Evolutionary conservation across 1,140 invertebrate genomes (phyloP).

Genomic region (Aphelenchoides fujianensis): DNA sequence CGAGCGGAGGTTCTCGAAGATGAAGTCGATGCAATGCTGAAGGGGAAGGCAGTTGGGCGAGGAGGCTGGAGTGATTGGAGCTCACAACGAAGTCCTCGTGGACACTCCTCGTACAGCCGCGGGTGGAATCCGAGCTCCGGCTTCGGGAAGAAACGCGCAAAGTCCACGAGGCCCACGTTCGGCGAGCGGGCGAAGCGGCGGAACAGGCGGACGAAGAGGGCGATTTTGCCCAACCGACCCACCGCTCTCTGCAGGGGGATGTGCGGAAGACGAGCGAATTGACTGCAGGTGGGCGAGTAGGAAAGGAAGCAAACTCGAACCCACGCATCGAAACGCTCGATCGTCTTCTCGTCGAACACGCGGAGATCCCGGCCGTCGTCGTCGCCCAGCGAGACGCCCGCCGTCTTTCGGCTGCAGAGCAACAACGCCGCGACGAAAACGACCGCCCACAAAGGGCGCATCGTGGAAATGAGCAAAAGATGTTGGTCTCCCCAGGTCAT

Average conservation of each 20-base stretch:
- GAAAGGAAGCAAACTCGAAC: background rate
- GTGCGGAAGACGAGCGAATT: background rate
- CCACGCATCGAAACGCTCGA: background rate
- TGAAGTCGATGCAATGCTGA: conserved; percentile 15
- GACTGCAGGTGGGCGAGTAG: too few relatives aligned
- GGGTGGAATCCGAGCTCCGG: background rate
- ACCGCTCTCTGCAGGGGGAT: background rate
- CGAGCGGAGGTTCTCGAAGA: conserved; percentile 14
- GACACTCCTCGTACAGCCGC: background rate
- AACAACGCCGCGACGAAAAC: too few relatives aligned
- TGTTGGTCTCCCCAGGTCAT: too few relatives aligned
- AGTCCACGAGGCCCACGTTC: conserved; percentile 8
- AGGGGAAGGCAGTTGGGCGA: background rate
- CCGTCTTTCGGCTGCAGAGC: too few relatives aligned
- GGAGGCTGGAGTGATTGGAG: background rate
- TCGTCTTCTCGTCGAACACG: background rate
- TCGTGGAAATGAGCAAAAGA: too few relatives aligned
- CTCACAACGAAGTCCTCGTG: background rate
- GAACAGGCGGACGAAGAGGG: background rate
- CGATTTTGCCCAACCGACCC: conserved; percentile 10
- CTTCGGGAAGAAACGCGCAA: conserved; percentile 15
- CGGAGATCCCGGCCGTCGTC: too few relatives aligned
- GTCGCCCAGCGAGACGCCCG: too few relatives aligned
- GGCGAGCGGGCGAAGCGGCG: conserved; percentile 12
- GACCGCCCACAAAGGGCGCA: too few relatives aligned